Evolutionary conservation across 2,797 vertebrate genomes (phyloP).

Genomic region (Epinephelus coioides): DNA sequence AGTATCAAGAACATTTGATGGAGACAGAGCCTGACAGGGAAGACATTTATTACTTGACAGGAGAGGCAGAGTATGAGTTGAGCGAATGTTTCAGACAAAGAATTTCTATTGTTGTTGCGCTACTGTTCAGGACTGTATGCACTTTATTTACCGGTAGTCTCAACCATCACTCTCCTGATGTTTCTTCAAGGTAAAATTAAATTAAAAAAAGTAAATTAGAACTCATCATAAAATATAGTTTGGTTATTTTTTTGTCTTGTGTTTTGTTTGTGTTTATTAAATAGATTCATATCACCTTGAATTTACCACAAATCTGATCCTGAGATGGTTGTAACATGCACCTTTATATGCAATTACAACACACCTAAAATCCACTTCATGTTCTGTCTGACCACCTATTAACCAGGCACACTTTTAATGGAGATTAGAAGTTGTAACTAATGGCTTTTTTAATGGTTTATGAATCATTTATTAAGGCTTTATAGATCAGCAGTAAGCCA

Average conservation of each 20-base stretch:
- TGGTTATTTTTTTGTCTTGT: not conserved
- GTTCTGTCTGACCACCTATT: not conserved
- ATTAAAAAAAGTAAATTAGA: too few species aligned
- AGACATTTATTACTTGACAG: not conserved
- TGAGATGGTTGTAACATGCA: not conserved
- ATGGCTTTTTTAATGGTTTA: conserved; percentile 7
- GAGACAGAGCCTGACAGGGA: not conserved
- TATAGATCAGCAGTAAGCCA: conserved; percentile 8
- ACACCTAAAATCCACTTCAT: not conserved
- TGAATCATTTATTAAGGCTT: conserved; percentile 7
- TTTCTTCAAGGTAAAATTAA: too few species aligned
- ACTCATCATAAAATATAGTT: too few species aligned
- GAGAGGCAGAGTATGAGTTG: not conserved
- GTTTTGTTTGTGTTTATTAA: not conserved
- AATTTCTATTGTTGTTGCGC: not conserved
- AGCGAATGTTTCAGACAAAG: not conserved
- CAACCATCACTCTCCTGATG: too few species aligned
- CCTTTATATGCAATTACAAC: not conserved
- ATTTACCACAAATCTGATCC: not conserved
- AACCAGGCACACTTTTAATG: conserved; percentile 1
- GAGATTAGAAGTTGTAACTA: conserved; percentile 2
- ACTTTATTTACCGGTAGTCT: too few species aligned
- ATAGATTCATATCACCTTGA: not conserved
- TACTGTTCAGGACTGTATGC: too few species aligned
- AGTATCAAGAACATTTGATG: not conserved